phyloP scores from a whole-genome alignment of 2,888 invertebrate species.

The Mantis religiosa region DNA sequence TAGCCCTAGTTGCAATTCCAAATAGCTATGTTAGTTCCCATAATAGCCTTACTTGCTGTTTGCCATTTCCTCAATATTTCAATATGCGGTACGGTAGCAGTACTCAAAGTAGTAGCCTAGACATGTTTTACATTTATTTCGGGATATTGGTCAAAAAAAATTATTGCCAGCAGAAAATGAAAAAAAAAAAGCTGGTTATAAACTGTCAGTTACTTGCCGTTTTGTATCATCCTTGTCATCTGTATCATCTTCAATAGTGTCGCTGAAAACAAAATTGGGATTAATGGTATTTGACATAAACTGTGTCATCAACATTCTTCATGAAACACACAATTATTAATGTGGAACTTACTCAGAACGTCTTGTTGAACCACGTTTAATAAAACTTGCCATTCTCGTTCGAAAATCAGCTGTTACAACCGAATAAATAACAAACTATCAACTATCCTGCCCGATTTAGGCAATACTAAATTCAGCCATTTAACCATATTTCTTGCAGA shows the following conservation, averaged over 20 bases:
- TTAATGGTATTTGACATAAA: not conserved
- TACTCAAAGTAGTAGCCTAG: too few species aligned
- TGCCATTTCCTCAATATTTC: too few species aligned
- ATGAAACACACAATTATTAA: not conserved
- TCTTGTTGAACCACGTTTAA: conserved; percentile 42
- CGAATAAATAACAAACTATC: not conserved
- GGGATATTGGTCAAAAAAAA: too few species aligned
- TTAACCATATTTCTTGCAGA: not conserved
- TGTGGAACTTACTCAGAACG: conserved; percentile 48
- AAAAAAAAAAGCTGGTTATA: too few species aligned
- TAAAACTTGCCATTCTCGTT: conserved; percentile 40
- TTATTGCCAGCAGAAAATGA: too few species aligned
- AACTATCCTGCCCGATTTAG: not conserved
- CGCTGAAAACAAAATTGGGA: conserved; percentile 43
- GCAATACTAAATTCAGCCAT: not conserved
- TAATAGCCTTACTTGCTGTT: too few species aligned
- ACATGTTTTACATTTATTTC: too few species aligned
- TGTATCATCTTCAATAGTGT: conserved; percentile 73
- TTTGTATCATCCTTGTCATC: conserved; percentile 82
- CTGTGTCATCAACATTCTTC: not conserved
- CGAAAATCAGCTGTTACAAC: not conserved
- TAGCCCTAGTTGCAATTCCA: too few species aligned
- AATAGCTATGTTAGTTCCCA: too few species aligned
- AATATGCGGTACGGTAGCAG: too few species aligned
- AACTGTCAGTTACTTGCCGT: conserved; percentile 52